Percentiles rank a stretch among this genome's conserved stretches.
Evolutionary conservation across 2,113 vertebrate genomes (phyloP).

Genomic region (Xenopus borealis): DNA sequence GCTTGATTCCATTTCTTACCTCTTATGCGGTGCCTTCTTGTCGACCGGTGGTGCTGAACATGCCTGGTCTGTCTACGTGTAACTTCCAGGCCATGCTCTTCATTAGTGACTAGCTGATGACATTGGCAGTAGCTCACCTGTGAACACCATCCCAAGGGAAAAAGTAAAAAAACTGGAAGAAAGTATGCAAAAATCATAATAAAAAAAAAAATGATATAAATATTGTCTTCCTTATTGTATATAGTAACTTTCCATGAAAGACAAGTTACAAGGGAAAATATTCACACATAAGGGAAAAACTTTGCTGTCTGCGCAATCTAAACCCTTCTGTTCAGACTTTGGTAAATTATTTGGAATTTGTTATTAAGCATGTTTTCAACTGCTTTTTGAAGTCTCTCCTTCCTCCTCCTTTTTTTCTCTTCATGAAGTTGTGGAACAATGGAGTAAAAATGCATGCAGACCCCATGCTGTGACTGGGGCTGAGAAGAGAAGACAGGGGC

Average conservation of each 20-base stretch:
- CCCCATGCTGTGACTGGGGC: slow-evolving; percentile 72
- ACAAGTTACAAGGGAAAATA: slow-evolving; percentile 9
- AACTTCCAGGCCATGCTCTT: slow-evolving; percentile 46
- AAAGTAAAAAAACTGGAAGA: slow-evolving; percentile 57
- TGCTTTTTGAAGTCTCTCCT: slow-evolving; percentile 54
- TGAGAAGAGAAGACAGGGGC: slow-evolving; percentile 62
- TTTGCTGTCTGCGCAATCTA: slow-evolving; percentile 17
- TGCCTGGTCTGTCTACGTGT: slow-evolving; percentile 54
- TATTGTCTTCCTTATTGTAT: neutral
- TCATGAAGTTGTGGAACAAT: slow-evolving; percentile 59
- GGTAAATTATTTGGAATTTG: slow-evolving; percentile 59
- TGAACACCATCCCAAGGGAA: slow-evolving; percentile 56
- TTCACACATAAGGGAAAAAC: slow-evolving; percentile 21
- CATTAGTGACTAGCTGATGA: slow-evolving; percentile 48
- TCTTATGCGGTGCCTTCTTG: slow-evolving; percentile 54
- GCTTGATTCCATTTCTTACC: slow-evolving; percentile 42
- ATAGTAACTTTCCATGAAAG: slow-evolving; percentile 5
- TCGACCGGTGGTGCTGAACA: slow-evolving; percentile 29
- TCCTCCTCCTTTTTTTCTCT: slow-evolving; percentile 52
- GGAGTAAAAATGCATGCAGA: slow-evolving; percentile 74
- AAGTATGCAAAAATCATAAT: slow-evolving; percentile 67
- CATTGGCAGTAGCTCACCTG: slow-evolving; percentile 60
- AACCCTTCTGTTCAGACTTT: slow-evolving; percentile 48
- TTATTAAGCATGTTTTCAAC: slow-evolving; percentile 62
- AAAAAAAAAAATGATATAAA: slow-evolving; percentile 10